These are phyloP conservation scores for Calliphora vomitoria DNA, from an alignment of 2,888 invertebrate species.

Conservation along the genomic window DNA sequence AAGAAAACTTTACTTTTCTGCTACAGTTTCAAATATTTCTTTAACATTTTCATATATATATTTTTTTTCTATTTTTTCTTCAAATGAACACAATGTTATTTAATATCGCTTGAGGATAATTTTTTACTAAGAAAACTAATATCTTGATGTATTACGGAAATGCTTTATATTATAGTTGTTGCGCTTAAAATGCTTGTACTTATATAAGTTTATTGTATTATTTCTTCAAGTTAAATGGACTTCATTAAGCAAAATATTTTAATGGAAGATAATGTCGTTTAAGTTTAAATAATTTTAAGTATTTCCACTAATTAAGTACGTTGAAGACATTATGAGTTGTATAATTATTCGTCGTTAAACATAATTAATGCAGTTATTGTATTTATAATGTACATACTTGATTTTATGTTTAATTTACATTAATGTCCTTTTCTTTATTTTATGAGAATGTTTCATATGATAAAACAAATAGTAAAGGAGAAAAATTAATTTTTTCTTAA, in stretches of 20 bases:
- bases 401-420: no score
- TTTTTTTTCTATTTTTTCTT: neutral
- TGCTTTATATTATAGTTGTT: neutral
- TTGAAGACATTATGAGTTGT: neutral
- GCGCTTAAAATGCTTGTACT: neutral
- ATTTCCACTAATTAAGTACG: neutral
- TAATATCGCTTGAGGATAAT: constrained; percentile 29
- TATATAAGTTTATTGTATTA: constrained; percentile 8
- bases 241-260: neutral
- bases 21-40: neutral
- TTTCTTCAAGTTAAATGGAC: neutral
- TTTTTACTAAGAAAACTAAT: constrained; percentile 35
- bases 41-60: neutral
- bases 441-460: no score
- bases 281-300: neutral
- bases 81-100: constrained; percentile 11
- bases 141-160: neutral
- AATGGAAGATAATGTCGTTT: neutral
- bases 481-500: no score
- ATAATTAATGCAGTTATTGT: neutral
- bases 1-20: neutral
- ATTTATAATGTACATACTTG: neutral
- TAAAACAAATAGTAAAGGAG: no score
- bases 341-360: neutral
- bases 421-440: no score